Percentiles rank a stretch among this genome's conserved stretches.
These are phyloP conservation scores for Mormyrops attenuatus DNA, from an alignment of 2,797 vertebrate species.

Conservation along the genomic window DNA sequence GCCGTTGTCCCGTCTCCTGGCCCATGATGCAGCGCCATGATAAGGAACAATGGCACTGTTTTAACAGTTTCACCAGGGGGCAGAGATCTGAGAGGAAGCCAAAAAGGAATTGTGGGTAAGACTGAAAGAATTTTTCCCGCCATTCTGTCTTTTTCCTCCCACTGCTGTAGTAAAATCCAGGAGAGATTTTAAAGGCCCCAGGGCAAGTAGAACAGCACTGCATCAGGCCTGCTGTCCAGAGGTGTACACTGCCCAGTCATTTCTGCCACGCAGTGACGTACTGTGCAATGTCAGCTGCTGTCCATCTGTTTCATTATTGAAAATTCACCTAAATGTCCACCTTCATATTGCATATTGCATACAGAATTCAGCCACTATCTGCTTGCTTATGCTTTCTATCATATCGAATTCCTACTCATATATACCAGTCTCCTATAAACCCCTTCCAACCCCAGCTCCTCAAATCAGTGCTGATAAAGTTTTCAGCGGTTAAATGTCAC, in stretches of 20 bases:
- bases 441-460: background rate
- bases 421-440: background rate
- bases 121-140: conserved; percentile 2
- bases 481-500: background rate
- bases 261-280: background rate
- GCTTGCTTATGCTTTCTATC: background rate
- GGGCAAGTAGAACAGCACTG: background rate
- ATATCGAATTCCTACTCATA: background rate
- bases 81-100: background rate
- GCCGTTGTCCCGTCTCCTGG: conserved; percentile 15
- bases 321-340: background rate
- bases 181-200: background rate
- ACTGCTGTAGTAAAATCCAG: background rate
- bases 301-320: background rate
- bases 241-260: background rate
- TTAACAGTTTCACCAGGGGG: background rate
- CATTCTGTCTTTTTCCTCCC: background rate
- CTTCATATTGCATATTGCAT: background rate
- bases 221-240: background rate
- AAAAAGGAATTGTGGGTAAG: background rate
- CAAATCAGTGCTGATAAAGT: background rate
- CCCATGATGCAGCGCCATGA: background rate
- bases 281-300: background rate
- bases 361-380: background rate
- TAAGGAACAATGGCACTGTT: background rate